Evolutionary conservation across 2,113 vertebrate genomes (phyloP).

Genomic region (Spilogale gracilis): DNA sequence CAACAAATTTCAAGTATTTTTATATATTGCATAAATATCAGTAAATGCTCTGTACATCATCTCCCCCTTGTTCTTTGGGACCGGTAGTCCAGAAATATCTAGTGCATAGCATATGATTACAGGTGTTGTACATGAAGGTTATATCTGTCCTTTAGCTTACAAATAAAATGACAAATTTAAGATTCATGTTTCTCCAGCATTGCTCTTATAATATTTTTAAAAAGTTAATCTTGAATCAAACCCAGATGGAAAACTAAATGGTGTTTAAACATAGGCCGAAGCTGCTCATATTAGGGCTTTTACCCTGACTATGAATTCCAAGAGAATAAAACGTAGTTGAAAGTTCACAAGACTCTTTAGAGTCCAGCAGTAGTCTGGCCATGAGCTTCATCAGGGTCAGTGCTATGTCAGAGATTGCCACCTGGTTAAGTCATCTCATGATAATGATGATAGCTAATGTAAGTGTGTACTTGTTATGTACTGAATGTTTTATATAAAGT

Average conservation of each 20-base stretch:
- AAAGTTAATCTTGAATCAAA: conserved; percentile 27
- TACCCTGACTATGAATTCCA: not conserved
- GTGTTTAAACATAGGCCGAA: not conserved
- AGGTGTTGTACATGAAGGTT: not conserved
- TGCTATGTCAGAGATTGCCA: not conserved
- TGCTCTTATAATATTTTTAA: not conserved
- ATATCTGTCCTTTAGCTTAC: not conserved
- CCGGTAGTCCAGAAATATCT: not conserved
- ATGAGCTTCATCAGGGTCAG: not conserved
- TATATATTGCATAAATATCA: not conserved
- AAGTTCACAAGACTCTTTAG: not conserved
- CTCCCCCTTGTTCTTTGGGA: not conserved
- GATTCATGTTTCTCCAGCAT: conserved; percentile 19
- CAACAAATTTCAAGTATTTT: conserved; percentile 31
- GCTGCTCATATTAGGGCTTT: not conserved
- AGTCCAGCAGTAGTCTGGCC: not conserved
- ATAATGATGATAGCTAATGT: not conserved
- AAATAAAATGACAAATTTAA: conserved; percentile 33
- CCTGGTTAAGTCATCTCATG: not conserved
- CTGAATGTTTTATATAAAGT: conserved; percentile 22
- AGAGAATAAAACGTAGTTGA: not conserved
- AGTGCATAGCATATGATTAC: not conserved
- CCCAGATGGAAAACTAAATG: not conserved
- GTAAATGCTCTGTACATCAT: not conserved
- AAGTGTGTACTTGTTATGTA: not conserved